Conservation (phyloP, 1,140 invertebrate species). For the Telenomus remus region DNA sequence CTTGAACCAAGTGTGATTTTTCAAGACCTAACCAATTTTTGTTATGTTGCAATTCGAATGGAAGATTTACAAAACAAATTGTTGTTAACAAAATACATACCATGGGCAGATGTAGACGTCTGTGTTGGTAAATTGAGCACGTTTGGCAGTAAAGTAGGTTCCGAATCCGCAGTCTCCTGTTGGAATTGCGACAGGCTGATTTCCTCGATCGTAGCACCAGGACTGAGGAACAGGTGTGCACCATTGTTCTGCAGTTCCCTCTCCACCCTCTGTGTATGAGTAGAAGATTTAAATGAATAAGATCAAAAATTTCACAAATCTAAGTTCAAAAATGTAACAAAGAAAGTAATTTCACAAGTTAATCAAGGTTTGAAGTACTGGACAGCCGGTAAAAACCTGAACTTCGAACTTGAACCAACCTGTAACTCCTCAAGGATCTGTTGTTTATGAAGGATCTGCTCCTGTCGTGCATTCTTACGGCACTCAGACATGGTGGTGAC, state of each 20-base stretch:
- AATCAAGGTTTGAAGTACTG: too few species aligned
- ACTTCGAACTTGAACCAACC: too few species aligned
- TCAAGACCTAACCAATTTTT: not conserved
- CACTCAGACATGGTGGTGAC: conserved; percentile 56
- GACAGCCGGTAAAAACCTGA: too few species aligned
- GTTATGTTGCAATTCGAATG: too few species aligned
- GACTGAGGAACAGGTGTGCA: conserved; percentile 71
- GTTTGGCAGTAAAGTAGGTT: conserved; percentile 64
- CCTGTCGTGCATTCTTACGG: conserved; percentile 75
- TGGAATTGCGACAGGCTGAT: conserved; percentile 58
- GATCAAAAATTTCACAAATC: too few species aligned
- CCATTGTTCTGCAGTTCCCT: conserved; percentile 83
- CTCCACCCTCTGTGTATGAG: conserved; percentile 80
- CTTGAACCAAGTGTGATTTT: not conserved
- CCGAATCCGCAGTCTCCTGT: conserved; percentile 63
- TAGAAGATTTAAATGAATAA: too few species aligned
- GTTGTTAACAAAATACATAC: conserved; percentile 31
- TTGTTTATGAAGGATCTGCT: conserved; percentile 83
- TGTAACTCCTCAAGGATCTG: conserved; percentile 87
- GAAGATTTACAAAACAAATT: too few species aligned
- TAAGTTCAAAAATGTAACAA: too few species aligned
- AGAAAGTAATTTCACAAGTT: too few species aligned
- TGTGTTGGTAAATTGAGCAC: conserved; percentile 66
- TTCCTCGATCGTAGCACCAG: conserved; percentile 47
- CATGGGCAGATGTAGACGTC: conserved; percentile 58